Base-by-base conservation (phyloP, 2,888 invertebrate genomes). In the Spisula subtruncata region DNA sequence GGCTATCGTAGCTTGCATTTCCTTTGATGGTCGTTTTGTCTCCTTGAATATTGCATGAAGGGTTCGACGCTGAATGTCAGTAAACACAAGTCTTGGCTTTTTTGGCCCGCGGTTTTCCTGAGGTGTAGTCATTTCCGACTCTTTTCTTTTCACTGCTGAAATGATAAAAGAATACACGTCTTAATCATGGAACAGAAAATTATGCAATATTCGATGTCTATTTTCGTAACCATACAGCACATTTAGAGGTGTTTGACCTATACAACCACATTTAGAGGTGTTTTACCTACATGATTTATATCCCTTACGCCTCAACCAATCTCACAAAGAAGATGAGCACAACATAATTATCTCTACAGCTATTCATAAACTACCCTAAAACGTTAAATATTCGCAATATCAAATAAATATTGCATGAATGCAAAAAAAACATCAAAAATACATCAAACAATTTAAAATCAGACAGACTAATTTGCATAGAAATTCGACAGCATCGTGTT, bases 31-130 rank as follows among this genome's bases (percentile, higher is more conserved):
- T 97, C 99, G 98, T 97, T 99, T 99, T 91, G 99, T 99, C 98
- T 99, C 99, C 98, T 99, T 99, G 98, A 99, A 99, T 98, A 99
- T 99, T 98, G 99, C 99, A 98, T 99, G 99, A 97, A 99, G 98
- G 97, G 99, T 99, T 97, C 99, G 98, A 97, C 99, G 98, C 98
- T 99, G 99, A 97, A 99, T 98, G 97, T 99, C 99, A 97, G 99
- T 99, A 98, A 99, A 99, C 97, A 99, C 99, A 97, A 99, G 98
- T 97, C 99, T 98, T 95, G 99, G 99, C 97, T 99, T 99, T 98
- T 99, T 99, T 97, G 99, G 99, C 96, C 99, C 98, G 85, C 96
- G 94, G 90, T 95, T 95, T 90, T 96, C 95, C 92, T 95, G 95
- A 80, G 94, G 94, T 20, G 95, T 94, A 90, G 95, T 94, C 84